phyloP scores from a whole-genome alignment of 2,888 invertebrate species.

The Seira sanloemensis region DNA sequence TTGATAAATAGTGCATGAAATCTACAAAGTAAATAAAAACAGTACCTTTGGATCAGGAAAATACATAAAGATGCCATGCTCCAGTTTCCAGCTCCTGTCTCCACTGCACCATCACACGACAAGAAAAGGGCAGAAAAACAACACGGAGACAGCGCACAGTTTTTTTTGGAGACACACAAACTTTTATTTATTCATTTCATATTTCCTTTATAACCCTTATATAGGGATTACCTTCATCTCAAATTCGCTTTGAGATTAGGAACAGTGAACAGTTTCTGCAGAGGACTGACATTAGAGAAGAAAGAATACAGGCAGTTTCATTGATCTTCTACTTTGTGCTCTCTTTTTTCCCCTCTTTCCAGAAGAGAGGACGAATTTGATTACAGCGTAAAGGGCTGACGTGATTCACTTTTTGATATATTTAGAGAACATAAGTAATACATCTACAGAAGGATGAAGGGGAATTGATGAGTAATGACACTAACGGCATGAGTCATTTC shows the following conservation, averaged over 20 bases:
- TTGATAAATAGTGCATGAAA: constrained; percentile 46
- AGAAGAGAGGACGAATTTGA: constrained; percentile 41
- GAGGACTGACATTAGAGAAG: background rate
- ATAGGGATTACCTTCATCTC: constrained; percentile 11
- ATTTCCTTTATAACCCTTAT: background rate
- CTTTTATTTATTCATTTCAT: constrained; percentile 15
- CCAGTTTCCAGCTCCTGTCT: no score
- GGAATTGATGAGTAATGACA: no score
- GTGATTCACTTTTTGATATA: no score
- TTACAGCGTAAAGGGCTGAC: constrained; percentile 54
- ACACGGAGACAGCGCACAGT: no score
- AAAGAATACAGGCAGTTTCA: background rate
- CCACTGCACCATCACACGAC: no score
- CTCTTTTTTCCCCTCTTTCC: no score
- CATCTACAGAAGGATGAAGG: no score
- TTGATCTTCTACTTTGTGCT: background rate
- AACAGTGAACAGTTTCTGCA: background rate
- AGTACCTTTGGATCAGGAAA: background rate
- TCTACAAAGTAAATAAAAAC: constrained; percentile 9
- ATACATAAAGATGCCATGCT: no score
- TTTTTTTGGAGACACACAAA: no score
- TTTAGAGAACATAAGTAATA: no score
- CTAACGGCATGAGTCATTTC: no score
- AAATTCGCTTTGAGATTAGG: constrained; percentile 6
- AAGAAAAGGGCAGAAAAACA: no score